phyloP scores from a whole-genome alignment of 2,797 vertebrate species.

The Acomys russatus region DNA sequence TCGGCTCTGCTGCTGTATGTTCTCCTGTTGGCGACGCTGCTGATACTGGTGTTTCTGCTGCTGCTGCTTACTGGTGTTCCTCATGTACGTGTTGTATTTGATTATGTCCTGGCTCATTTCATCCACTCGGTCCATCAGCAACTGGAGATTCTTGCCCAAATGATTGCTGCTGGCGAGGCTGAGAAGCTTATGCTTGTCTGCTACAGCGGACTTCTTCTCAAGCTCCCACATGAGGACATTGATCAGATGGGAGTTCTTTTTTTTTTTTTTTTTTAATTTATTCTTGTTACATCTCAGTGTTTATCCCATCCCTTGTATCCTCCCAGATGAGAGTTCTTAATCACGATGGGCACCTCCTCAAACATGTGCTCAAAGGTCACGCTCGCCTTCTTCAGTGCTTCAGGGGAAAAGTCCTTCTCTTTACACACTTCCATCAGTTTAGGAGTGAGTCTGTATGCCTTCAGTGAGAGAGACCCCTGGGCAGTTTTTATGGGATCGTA shows the following conservation, averaged over 20 bases:
- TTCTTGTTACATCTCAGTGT: no score
- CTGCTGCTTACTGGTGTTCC: conserved; percentile 97
- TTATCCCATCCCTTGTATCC: no score
- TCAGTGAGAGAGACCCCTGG: conserved; percentile 97
- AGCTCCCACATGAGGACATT: conserved; percentile 97
- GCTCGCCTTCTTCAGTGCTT: conserved; percentile 97
- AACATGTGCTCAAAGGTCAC: conserved; percentile 98
- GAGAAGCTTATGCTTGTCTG: conserved; percentile 98
- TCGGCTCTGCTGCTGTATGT: conserved; percentile 95
- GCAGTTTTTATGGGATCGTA: conserved; percentile 99
- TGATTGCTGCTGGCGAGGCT: conserved; percentile 99
- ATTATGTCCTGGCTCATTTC: conserved; percentile 99
- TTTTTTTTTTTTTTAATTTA: no score
- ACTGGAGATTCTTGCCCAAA: conserved; percentile 97
- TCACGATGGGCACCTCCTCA: conserved; percentile 98
- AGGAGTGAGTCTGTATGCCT: conserved; percentile 98
- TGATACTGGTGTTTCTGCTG: conserved; percentile 99
- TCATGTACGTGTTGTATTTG: conserved; percentile 97
- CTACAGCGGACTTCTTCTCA: conserved; percentile 96
- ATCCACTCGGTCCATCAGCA: conserved; percentile 99
- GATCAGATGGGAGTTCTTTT: conserved; percentile 99
- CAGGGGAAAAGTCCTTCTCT: conserved; percentile 98
- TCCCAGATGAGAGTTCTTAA: no score
- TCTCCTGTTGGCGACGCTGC: conserved; percentile 98
- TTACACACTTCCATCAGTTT: conserved; percentile 99